Base-by-base conservation (phyloP, 1,140 invertebrate genomes). In the Sogatella furcifera region DNA sequence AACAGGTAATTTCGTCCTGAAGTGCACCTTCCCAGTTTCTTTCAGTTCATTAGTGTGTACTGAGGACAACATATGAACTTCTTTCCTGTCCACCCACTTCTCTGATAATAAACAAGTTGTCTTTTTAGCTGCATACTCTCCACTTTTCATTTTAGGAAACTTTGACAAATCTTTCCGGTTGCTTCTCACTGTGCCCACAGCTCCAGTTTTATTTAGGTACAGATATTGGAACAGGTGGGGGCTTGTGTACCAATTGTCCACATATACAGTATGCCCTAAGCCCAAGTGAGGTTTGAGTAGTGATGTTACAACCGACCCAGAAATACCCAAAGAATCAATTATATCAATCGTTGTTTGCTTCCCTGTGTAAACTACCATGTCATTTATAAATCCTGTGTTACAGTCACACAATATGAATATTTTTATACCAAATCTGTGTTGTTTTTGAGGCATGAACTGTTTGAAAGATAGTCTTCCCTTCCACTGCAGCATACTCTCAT, bases 211-310 rank as follows among this genome's bases (percentile, higher is more conserved):
- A 56, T 67, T 65, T 9, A 62, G 15, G 53, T 68, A 60, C 17
- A 73, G 62, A 9, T 63, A 65, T 15, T 66, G 53, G 44, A 66
- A 69, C 28, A 74, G 63, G 21, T 22, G 55, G 9, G 71, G 72
- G 59, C 69, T 71, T 5, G 69, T 70, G 59, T 75, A 75, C 57
- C 63, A 74, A 59, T 72, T 76, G 62, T 75, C 73, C 0, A 69
- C 66, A 54, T 69, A 70, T 17, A 76, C 55, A 5, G 66, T 64
- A 64, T 75, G 72, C 5, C 67, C 65, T 57, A 71, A 56, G 34
- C 34, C 34, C 11, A 38, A 38, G 57, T 72, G 67, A 4, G 61
- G 66, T 52, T 67, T 14, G 17, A 72, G 58, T 13, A 73, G 53
- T 28, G 61, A 62, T 24, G 70, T 60, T 4, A 74, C 72, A 49